Evolutionary conservation across 2,888 invertebrate species (phyloP), one percentile per base, ranked within the genome.

Genomic region (Homarus gammarus): DNA sequence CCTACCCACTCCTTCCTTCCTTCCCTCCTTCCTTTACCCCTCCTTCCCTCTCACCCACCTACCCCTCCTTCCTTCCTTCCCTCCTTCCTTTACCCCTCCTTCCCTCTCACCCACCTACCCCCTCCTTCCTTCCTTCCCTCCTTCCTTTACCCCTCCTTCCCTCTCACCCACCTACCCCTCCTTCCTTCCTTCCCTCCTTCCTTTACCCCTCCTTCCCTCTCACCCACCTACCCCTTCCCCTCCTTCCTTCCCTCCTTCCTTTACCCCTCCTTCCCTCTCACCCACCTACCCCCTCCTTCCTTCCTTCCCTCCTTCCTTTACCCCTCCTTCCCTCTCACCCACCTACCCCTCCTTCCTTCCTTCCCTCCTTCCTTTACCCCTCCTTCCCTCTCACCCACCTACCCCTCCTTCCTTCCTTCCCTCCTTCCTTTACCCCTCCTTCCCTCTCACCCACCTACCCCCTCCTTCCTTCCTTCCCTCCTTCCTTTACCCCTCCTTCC

Each of bases 21-120:
- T n/a, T n/a, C 75, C 36, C 75, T 40, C 36, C 75, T 75, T 40
- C 40, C 36, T 36, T 31, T 70, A n/a, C n/a, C n/a, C n/a, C n/a
- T n/a, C n/a, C n/a, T n/a, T n/a, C n/a, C n/a, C n/a, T n/a, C n/a
- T n/a, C 12, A n/a, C n/a, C 75, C 22, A 8, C 1, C 2, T 22
- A 1, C 22, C 15, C 22, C 2, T 31, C 22, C 38, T 38, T 31
- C 33, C 1, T 15, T 15, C 22, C 40, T 38, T 36, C 22, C 18
- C 33, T 36, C 5, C 40, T 5, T 2, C n/a, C 38, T 36, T 18
- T 75, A 2, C 12, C 18, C 5, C 18, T 1, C 40, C 15, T 6
- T 5, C 18, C 18, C 15, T 5, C 40, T 38, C 12, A n/a, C n/a
- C 75, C 22, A 8, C 1, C 2, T 22, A 1, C 22, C 15, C 22